Base-by-base conservation (phyloP, 2,113 vertebrate species). In the Semicossyphus pulcher region DNA sequence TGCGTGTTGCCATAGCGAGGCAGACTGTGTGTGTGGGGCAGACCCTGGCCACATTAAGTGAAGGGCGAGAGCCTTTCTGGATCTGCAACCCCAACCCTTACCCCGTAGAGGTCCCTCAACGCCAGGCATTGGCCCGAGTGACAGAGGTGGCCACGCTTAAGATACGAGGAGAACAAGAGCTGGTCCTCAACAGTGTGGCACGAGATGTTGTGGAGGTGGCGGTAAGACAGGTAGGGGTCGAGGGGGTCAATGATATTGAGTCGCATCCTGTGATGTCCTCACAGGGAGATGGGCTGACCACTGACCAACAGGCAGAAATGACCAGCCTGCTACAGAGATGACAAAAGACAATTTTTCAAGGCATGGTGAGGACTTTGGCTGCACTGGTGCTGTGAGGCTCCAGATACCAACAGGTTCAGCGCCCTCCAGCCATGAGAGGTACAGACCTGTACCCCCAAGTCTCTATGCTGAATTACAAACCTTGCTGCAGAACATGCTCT, bases 321-420 rank as follows among this genome's bases (percentile, higher is more conserved):
- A 18, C 14, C 0, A 26, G 3, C 15, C 12, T 78, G 7, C 3
- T 65, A 1, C 39, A 32, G 11, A 41, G 7, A 7, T 51, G 41
- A 28, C 45, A 7, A 3, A 41, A 69, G 0, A 52, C 81, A 7
- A n/a, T n/a, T 79, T 84, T 56, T 41, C 70, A 5, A 32, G 37
- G 3, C 58, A 71, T n/a, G 59, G 79, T 26, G 75, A 83, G 26
- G 71, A 79, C 20, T 83, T 83, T 15, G 49, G 72, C 32, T 1
- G 28, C 7, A 80, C 57, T 2, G 54, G 45, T 1, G 37, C 11
- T 5, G 31, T 81, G 2, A 61, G 54, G 8, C 71, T 66, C 23
- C 36, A 52, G 3, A 84, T 72, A 4, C 59, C 59, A 5, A 84
- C 65, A 0, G 59, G 60, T 10, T 8, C 41, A 5, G 71, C 29